Evolutionary conservation across 1,140 invertebrate species (phyloP), one percentile per base, ranked within the genome.

Genomic region (Dreissena polymorpha): DNA sequence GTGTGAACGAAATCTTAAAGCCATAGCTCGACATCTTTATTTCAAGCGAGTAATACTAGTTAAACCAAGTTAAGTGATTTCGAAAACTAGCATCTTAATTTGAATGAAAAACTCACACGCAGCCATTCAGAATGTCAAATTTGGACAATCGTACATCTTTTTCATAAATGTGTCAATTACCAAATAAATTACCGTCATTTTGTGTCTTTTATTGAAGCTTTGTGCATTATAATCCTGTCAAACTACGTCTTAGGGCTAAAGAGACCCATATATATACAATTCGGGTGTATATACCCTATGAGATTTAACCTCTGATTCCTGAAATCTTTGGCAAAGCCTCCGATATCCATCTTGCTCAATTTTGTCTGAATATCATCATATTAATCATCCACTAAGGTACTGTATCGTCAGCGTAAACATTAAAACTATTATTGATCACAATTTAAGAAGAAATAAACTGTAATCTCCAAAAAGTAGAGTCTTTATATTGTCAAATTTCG

Each of bases 391-490:
- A 18, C 69, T n/a, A 18, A 60, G 53, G 68, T 55, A 72, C 10
- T 39, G 39, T 25, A 57, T 64, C 53, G 29, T 80, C 69, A 29
- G 21, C 39, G 68, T 72, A 71, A 80, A 80, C 65, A 80, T 50
- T 53, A 51, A 25, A 49, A 55, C 53, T 10, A 64, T 53, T 57
- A 80, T 72, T 29, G 70, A 80, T 80, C 51, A 65, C 23, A 53
- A 57, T 80, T 72, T 80, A 55, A 80, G 63, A 13, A 70, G 7
- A 27, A 64, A 60, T 50, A 39, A 39, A 51, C 27, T 10, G 57
- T 25, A 50, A 72, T 64, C 55, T 39, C 53, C n/a, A 12, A 55
- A 72, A 80, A 71, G 78, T 80, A 71, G 72, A 72, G 53, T n/a
- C 16, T 60, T 60, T 60, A 23, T 60, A 3, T 50, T 60, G 67